These are phyloP conservation scores for Apantesis nais DNA, from an alignment of 2,888 invertebrate genomes.

Conservation along the genomic window DNA sequence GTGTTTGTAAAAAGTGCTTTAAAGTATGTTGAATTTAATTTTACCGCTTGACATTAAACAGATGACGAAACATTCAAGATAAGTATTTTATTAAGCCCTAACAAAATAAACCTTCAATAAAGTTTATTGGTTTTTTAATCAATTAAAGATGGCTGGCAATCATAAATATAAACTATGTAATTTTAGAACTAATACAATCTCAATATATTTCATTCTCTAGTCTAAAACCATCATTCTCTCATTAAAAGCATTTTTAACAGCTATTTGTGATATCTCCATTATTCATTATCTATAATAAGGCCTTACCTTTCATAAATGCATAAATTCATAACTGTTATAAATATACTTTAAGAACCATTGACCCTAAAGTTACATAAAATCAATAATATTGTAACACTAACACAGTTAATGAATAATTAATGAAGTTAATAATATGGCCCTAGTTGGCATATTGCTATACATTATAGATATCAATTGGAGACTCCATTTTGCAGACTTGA, in stretches of 20 bases:
- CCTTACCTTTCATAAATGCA: conserved; percentile 1
- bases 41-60: no score
- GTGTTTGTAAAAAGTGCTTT: not conserved
- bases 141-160: conserved; percentile 7
- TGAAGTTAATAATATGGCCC: not conserved
- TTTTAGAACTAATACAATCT: not conserved
- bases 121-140: conserved; percentile 4
- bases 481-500: conserved; percentile 16
- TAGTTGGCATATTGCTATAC: not conserved
- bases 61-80: no score
- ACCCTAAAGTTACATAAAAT: conserved; percentile 21
- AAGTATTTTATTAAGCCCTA: no score
- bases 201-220: not conserved
- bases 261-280: not conserved
- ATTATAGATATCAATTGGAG: conserved; percentile 2
- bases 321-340: not conserved
- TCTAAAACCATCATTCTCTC: not conserved
- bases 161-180: not conserved
- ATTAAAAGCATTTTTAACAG: not conserved
- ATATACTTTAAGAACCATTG: conserved; percentile 10
- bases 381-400: conserved; percentile 8
- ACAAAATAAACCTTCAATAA: not conserved
- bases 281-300: not conserved
- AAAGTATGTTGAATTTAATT: not conserved
- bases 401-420: not conserved